Evolutionary conservation across 2,888 invertebrate species (phyloP), one percentile per base, ranked within the genome.

Genomic region (Neoaliturus tenellus): DNA sequence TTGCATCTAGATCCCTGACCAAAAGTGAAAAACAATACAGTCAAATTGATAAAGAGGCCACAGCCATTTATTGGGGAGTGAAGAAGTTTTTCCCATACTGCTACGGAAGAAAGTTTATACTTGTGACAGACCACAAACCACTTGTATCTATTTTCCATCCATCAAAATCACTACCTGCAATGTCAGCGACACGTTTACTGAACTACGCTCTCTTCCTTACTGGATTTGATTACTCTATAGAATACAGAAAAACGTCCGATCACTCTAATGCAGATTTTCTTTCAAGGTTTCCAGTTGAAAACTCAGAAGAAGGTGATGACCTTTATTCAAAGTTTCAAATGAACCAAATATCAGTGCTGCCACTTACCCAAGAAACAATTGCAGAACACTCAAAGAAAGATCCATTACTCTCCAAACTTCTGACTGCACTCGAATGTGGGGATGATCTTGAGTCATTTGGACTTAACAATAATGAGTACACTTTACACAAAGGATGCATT

Each of bases 31-130:
- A 85, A 33, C 88, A 88, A n/a, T 90, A 90, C 86, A 88, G 89
- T 23, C 89, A 90, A 86, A 85, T 90, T 17, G 89, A 90, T 78
- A 88, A 89, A 85, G 90, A 90, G 87, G 90, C 89, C 1, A 86
- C 88, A 28, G 88, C 88, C 41, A 85, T 89, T 25, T 84, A 88
- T 10, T 90, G 88, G 87, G 89, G 88, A 41, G 85, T 90, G 6
- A 89, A 89, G 83, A 89, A 88, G 84, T 90, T 90, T 83, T 88
- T 89, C 81, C 87, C 89, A 25, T 91, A 89, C 86, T 87, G 89
- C 8, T 89, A 88, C 86, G 90, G 90, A 6, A 84, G 88, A 44
- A 88, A 88, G 81, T 89, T 90, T 85, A 88, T 84, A 33, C 85
- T 90, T 0, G 81, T 89, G 6, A 89, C 89, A 1, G 90, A 90